Conservation (phyloP, 2,797 vertebrate species). For the Tragopan temminckii region DNA sequence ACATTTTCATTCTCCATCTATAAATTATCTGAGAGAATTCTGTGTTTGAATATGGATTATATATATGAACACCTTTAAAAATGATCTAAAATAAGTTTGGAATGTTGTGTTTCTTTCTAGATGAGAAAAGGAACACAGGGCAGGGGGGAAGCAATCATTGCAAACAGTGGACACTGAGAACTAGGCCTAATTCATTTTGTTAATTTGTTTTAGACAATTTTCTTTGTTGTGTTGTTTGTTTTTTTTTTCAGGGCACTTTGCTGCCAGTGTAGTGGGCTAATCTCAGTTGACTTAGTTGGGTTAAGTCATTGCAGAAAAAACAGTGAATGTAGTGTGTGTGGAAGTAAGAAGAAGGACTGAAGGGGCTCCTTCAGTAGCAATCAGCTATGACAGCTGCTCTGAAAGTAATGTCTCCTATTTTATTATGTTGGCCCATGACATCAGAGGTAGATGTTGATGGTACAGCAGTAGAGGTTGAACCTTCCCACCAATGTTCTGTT, state of each 20-base stretch:
- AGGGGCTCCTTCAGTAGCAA: too few species aligned
- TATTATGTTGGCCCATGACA: too few species aligned
- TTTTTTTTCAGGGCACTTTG: background rate
- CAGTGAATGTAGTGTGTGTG: too few species aligned
- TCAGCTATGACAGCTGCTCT: too few species aligned
- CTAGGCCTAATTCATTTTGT: background rate
- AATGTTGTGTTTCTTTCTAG: background rate
- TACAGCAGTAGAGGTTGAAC: too few species aligned
- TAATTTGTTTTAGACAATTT: too few species aligned
- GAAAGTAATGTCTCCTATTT: too few species aligned
- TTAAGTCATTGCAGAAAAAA: background rate
- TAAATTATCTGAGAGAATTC: background rate
- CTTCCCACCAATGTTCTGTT: too few species aligned
- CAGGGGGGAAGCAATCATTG: background rate
- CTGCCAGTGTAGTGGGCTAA: background rate
- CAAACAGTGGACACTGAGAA: background rate
- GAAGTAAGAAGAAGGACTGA: background rate
- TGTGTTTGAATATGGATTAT: background rate
- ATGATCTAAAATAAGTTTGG: background rate
- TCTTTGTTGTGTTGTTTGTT: too few species aligned
- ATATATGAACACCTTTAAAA: background rate
- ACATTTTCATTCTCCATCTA: background rate
- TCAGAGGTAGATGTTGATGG: too few species aligned
- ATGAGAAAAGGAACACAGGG: background rate
- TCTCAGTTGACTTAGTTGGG: background rate